Evolutionary conservation across 2,888 invertebrate genomes (phyloP).

Genomic region (Drosophila kuntzei): DNA sequence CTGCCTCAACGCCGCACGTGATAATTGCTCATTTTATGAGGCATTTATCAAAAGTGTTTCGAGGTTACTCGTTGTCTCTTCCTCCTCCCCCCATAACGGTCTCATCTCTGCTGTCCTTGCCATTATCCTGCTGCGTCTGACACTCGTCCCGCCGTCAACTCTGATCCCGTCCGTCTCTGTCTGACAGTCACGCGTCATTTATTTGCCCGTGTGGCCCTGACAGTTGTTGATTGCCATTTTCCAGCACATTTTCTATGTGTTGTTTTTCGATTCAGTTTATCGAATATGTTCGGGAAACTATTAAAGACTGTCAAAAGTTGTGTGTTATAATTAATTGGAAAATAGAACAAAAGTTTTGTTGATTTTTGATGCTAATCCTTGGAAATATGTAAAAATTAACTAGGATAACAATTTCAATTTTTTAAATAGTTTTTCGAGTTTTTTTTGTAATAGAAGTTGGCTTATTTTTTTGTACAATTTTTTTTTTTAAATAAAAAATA

Average conservation of each 20-base stretch:
- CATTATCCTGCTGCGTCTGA: slow-evolving; percentile 32
- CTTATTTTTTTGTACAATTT: too few species aligned
- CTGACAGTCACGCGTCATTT: slow-evolving; percentile 77
- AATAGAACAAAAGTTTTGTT: neutral
- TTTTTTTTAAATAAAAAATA: too few species aligned
- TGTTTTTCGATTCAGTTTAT: slow-evolving; percentile 18
- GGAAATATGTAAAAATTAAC: too few species aligned
- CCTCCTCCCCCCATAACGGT: slow-evolving; percentile 9
- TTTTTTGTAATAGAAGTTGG: too few species aligned
- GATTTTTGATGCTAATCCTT: neutral
- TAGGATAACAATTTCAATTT: too few species aligned
- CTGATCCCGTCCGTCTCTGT: slow-evolving; percentile 23
- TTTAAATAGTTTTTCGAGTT: too few species aligned
- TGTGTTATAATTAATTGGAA: neutral
- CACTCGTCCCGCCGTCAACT: slow-evolving; percentile 8
- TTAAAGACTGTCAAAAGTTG: neutral
- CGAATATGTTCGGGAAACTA: slow-evolving; percentile 28
- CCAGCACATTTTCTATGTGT: slow-evolving; percentile 16
- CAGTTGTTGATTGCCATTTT: slow-evolving; percentile 71
- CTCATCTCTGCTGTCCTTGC: slow-evolving; percentile 44
- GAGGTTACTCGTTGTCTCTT: slow-evolving; percentile 25
- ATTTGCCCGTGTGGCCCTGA: slow-evolving; percentile 70
- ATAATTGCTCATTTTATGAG: slow-evolving; percentile 81
- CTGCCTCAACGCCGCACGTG: slow-evolving; percentile 71
- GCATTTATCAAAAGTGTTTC: slow-evolving; percentile 78